Evolutionary conservation across 2,888 invertebrate species (phyloP).

Genomic region (Drosophila greeni): DNA sequence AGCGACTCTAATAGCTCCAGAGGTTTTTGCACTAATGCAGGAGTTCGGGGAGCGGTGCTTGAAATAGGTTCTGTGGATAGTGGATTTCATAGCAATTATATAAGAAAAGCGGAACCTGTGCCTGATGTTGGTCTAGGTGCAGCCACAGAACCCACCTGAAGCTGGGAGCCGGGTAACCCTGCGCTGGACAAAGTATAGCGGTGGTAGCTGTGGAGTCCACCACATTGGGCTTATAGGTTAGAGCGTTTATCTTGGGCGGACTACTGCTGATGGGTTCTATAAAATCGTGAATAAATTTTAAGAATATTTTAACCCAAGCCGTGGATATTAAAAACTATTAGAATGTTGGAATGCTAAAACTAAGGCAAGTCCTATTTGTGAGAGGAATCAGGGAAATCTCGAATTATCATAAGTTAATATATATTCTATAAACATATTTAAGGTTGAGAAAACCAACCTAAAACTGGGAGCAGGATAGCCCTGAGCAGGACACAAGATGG

Average conservation of each 20-base stretch:
- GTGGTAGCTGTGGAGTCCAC: conserved; percentile 80
- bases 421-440: background rate
- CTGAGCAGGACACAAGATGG: conserved; percentile 87
- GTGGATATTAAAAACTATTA: background rate
- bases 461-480: conserved; percentile 87
- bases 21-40: conserved; percentile 77
- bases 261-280: conserved; percentile 81
- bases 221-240: conserved; percentile 78
- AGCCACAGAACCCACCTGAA: conserved; percentile 81
- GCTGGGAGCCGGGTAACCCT: conserved; percentile 85
- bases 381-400: background rate
- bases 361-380: background rate
- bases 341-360: background rate
- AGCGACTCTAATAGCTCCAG: conserved; percentile 63
- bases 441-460: conserved; percentile 80
- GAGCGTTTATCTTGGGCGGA: conserved; percentile 80
- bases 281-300: conserved; percentile 23
- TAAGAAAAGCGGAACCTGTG: background rate
- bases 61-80: conserved; percentile 51
- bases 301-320: background rate
- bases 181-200: conserved; percentile 86
- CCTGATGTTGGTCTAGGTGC: conserved; percentile 47
- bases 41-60: conserved; percentile 80
- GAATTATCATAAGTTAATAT: too few species aligned
- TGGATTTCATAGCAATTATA: background rate